Evolutionary conservation across 2,797 vertebrate genomes (phyloP), one percentile per base, ranked within the genome.

Genomic region (Paramormyrops hopkinsi): DNA sequence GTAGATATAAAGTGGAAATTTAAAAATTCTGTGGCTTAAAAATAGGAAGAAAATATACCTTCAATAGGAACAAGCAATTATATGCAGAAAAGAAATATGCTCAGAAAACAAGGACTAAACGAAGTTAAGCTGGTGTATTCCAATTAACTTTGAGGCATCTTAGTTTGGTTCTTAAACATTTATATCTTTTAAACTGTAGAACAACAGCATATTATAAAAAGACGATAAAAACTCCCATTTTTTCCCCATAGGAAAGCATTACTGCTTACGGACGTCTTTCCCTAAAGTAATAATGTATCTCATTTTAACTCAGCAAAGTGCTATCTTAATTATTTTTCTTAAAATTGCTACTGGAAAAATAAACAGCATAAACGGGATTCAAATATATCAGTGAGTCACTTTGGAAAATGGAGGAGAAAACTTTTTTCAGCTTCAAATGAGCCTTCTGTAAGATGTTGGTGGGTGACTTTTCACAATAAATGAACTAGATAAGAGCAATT

Each of bases 341-440:
- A 82, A 82, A 41, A 82, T 82, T 83, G 76, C 41, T 48, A n/a
- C 44, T 83, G 76, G 76, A 83, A n/a, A 83, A 83, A 83, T 83
- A 83, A 46, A 48, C 76, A 83, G 17, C 76, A 83, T 83, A 12
- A 83, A 83, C 6, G 65, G 29, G 65, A 73, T 37, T 73, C 29
- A 73, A 37, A 69, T 14, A 33, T 12, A 37, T 73, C 11, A 37
- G 65, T 17, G 65, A 73, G 29, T 73, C 29, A 73, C 29, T 33
- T 5, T 73, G 65, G 29, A 33, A 73, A 73, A 69, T 5, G 29
- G 65, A 69, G 37, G 29, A 1, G 65, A 14, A 33, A 37, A 73
- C 65, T 69, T 73, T 17, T 33, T 33, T 69, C 25, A 33, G 62
- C 62, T 33, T 9, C n/a, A 62, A 62, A 62, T 62, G 8, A 62